Base-by-base conservation (phyloP, 2,888 invertebrate genomes). In the Xestia rhomboidea region DNA sequence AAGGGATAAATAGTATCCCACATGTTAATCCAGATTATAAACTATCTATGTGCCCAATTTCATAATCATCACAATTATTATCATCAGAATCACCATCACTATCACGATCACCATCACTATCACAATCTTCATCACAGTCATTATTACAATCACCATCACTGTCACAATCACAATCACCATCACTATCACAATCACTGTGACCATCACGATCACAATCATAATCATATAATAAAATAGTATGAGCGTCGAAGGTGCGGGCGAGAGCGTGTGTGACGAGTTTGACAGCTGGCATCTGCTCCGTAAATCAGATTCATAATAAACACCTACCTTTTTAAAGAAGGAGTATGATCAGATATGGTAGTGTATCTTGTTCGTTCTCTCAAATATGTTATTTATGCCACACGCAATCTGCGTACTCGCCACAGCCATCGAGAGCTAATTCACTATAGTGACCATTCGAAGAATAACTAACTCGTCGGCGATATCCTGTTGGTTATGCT, bases 401-500 rank as follows among this genome's bases (percentile, higher is more conserved):
- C 7, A 93, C 93, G 44, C 92, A 93, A 0, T 92, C 92, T 0
- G 89, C 76, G 75, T 92, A 92, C 0, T 93, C 89, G 0, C 86
- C 89, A 0, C 85, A 0, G 88, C 91, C 46, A 94, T 93, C 2
- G 91, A 60, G 68, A 95, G 88, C 79, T 95, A 93, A 0, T 84
- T 73, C 18, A 80, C 69, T 81, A 82, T 89, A 2, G 92, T 92
- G 38, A 90, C 88, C 34, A 95, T 91, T 54, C 95, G 86, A 80
- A 91, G 94, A 34, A 93, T 93, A 38, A 94, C 83, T 76, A 94
- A 72, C 76, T 94, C 91, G 87, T 95, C 90, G 2, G 83, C 66
- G 0, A 93, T 68, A 90, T 95, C 94, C 93, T 94, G 93, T 89
- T 88, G 93, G 93, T 80, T 87, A 89, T 89, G 92, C 93, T 79